Percentiles rank a stretch among this genome's conserved stretches.
Conservation (phyloP, 2,888 invertebrate species). For the Tinea semifulvella region DNA sequence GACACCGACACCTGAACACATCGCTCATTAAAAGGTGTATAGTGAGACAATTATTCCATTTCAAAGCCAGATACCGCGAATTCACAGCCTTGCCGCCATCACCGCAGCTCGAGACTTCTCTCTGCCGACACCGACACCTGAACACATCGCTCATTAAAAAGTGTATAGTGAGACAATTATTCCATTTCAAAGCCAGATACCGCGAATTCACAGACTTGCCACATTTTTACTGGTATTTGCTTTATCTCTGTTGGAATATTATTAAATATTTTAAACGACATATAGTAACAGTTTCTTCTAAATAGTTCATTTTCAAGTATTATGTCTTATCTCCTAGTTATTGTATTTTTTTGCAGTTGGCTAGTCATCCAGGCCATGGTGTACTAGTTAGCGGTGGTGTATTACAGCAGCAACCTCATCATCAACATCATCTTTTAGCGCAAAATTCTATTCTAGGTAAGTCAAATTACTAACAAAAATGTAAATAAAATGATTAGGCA, state of each 20-base stretch:
- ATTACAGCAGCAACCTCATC: conserved; percentile 51
- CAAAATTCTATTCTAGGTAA: conserved; percentile 55
- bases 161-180: conserved; percentile 23
- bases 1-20: conserved; percentile 46
- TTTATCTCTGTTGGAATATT: conserved; percentile 41
- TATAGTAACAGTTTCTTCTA: too few species aligned
- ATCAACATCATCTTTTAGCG: conserved; percentile 43
- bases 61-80: neutral
- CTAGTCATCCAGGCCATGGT: conserved; percentile 46
- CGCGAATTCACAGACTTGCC: neutral
- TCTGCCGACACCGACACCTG: conserved; percentile 47
- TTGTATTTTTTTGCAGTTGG: conserved; percentile 29
- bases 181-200: neutral
- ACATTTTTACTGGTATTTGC: conserved; percentile 41
- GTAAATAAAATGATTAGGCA: neutral
- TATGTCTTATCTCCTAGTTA: too few species aligned
- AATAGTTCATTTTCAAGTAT: neutral
- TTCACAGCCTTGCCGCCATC: conserved; percentile 21
- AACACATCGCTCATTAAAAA: conserved; percentile 29
- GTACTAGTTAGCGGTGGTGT: conserved; percentile 49
- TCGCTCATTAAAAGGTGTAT: conserved; percentile 50
- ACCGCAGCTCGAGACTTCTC: conserved; percentile 50
- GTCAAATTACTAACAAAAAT: conserved; percentile 18
- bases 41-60: neutral
- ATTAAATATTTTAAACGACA: neutral